Base-by-base conservation (phyloP, 2,888 invertebrate species). In the Ramazzottius varieornatus region DNA sequence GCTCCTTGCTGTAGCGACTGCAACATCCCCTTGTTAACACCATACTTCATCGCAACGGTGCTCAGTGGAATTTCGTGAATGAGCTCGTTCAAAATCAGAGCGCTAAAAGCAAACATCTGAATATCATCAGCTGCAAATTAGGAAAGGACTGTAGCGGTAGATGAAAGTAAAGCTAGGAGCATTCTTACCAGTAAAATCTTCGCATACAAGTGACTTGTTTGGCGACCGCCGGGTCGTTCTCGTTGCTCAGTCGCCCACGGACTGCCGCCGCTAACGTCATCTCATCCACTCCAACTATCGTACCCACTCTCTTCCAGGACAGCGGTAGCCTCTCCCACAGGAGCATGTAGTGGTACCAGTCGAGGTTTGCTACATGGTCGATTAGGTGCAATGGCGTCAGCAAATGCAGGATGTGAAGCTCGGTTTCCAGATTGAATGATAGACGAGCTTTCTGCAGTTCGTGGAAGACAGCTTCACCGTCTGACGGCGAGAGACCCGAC, bases 1-100 rank as follows among this genome's bases (percentile, higher is more conserved):
- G 94, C 86, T 66, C 87, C 85, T 75, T 93, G 92, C 76, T 98
- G 96, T 33, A 98, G 80, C 66, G 87, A 84, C 78, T 98, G 96
- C 32, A 98, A 78, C 76, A 88, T 83, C 20, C 96, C 96, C 65
- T 92, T 83, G 66, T 85, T 83, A 72, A 88, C 88, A 70, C 83
- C 83, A 74, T 85, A 96, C 75, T 89, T 92, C 13, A 74, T 73
- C n/a, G 88, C 86, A 0, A 92, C 91, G 65, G 81, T 79, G 66
- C 81, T 80, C 65, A 98, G 79, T 1, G 90, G 84, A 33, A 84
- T 81, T 80, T 98, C 98, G 73, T 88, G 86, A 0, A 96, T 86
- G 68, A 98, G 81, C 74, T 96, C 94, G 76, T 88, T 85, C 66
- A 98, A 79, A 0, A 91, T 90, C 67, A 98, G 77, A 0, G 94